Evolutionary conservation across 2,113 vertebrate genomes (phyloP).

Genomic region (Xenopus laevis): DNA sequence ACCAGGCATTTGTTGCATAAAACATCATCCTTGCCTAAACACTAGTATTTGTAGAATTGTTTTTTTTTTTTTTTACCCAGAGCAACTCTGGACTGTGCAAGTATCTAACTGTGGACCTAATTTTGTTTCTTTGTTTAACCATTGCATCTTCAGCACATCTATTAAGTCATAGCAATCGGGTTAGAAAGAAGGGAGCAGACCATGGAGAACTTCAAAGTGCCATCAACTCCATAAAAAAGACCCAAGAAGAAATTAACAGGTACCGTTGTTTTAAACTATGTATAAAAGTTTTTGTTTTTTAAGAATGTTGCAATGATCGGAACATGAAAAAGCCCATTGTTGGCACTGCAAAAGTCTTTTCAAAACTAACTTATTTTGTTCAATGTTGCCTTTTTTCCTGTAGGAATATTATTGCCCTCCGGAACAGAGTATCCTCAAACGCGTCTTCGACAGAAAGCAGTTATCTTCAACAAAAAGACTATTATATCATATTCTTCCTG

Average conservation of each 20-base stretch:
- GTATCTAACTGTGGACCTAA: too few species aligned
- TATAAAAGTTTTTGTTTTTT: too few species aligned
- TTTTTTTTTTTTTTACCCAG: too few species aligned
- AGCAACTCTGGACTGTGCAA: too few species aligned
- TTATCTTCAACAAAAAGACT: conserved; percentile 90
- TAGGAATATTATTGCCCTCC: conserved; percentile 83
- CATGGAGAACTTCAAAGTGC: conserved; percentile 92
- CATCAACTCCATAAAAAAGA: conserved; percentile 90
- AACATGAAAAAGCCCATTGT: neutral
- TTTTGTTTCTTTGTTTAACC: too few species aligned
- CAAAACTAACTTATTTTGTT: too few species aligned
- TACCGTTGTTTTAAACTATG: conserved; percentile 50
- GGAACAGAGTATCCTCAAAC: conserved; percentile 71
- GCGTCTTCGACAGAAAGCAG: conserved; percentile 65
- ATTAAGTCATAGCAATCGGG: conserved; percentile 77
- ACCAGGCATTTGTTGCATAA: too few species aligned
- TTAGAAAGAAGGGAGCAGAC: conserved; percentile 86
- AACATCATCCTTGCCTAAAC: too few species aligned
- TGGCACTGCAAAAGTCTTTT: too few species aligned
- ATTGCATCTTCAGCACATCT: conserved; percentile 75
- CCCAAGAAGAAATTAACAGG: conserved; percentile 96
- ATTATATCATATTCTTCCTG: conserved; percentile 82
- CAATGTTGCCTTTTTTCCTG: conserved; percentile 42
- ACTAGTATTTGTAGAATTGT: too few species aligned
- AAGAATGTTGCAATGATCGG: too few species aligned